Evolutionary conservation across 2,888 invertebrate genomes (phyloP), one percentile per base, ranked within the genome.

Genomic region (Aradus depressus): DNA sequence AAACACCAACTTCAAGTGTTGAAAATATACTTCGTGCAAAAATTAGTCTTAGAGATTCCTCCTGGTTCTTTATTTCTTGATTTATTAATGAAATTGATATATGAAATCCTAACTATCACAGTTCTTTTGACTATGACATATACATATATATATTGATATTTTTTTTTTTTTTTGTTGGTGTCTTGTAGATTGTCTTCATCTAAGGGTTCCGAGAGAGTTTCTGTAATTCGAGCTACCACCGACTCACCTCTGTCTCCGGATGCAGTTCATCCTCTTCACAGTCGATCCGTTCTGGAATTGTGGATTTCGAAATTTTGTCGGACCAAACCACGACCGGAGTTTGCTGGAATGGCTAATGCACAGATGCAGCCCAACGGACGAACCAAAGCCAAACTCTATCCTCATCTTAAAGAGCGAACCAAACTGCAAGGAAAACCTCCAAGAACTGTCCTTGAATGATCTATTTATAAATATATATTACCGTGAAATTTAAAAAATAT

Each of bases 181-280:
- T 14, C 22, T 58, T 52, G 45, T 54, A 49, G 57, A 58, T 52
- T 57, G 52, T 54, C 49, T 51, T 53, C n/a, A n/a, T n/a, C 53
- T 51, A 44, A 55, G 14, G 50, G 50, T 2, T 37, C 51, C 10
- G 57, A 60, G 10, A 70, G 76, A 6, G 75, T 71, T 3, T 71
- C 67, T 44, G 73, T 80, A 1, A 77, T 81, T 53, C 70, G 87
- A 44, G 83, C 87, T 2, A 86, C 85, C 0, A 86, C 87, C 0
- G 89, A 89, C 66, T 88, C 88, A 0, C 88, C 88, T 0, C 77
- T 88, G 67, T 89, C 89, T 0, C 48, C 58, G 16, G 54, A 53
- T 16, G 44, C 54, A n/a, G 39, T 23, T 31, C 47, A 47, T 14
- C 55, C 50, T 16, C 25, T 37, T 14, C 47, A 47, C 26, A 39